phyloP scores from a whole-genome alignment of 1,140 invertebrate genomes.

The Drosophila subpulchrella region DNA sequence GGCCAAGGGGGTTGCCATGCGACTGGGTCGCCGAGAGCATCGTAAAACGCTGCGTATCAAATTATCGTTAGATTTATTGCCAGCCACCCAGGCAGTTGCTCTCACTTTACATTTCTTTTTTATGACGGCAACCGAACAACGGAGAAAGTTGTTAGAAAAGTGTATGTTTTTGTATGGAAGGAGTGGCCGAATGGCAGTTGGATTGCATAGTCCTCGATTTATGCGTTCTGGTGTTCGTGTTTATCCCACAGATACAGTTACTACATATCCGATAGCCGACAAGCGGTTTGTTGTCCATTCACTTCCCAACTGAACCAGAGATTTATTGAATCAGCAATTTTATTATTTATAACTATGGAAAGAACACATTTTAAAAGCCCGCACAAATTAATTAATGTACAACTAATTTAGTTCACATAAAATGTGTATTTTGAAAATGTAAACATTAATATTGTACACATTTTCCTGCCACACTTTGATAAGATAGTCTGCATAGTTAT shows the following conservation, averaged over 20 bases:
- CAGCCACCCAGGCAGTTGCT: constrained; percentile 28
- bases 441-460: too few relatives aligned
- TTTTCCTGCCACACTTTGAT: too few relatives aligned
- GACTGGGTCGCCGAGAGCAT: constrained; percentile 19
- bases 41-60: constrained; percentile 55
- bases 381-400: too few relatives aligned
- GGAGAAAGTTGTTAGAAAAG: not conserved
- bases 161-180: not conserved
- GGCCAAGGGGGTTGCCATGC: not conserved
- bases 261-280: not conserved
- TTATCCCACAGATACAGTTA: not conserved
- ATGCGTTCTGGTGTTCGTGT: not conserved
- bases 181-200: constrained; percentile 15
- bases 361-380: not conserved
- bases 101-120: constrained; percentile 26
- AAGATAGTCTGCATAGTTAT: too few relatives aligned
- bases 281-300: not conserved
- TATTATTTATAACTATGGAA: not conserved
- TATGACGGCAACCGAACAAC: constrained; percentile 1
- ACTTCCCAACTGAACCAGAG: not conserved
- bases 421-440: too few relatives aligned
- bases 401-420: not conserved
- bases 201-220: constrained; percentile 6
- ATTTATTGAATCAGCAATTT: not conserved
- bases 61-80: constrained; percentile 63